phyloP scores from a whole-genome alignment of 2,113 vertebrate species.

The Corythaeola cristata region DNA sequence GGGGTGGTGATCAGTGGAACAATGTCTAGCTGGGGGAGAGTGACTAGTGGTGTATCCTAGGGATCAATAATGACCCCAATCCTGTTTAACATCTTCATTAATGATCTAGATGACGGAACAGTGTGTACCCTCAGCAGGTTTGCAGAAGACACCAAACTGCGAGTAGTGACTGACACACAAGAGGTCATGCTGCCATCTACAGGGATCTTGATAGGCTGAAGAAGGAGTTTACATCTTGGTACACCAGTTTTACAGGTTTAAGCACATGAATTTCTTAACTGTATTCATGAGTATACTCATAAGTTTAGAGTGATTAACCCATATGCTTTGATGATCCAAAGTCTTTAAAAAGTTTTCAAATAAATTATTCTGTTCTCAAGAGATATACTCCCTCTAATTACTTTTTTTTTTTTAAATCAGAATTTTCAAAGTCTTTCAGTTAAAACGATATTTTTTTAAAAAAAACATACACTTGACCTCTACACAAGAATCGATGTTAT shows the following conservation, averaged over 20 bases:
- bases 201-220: too few relatives aligned
- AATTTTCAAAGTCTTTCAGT: not conserved
- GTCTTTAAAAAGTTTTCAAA: not conserved
- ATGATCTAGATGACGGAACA: too few relatives aligned
- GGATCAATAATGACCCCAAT: too few relatives aligned
- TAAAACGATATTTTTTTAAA: not conserved
- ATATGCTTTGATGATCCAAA: not conserved
- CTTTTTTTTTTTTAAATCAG: not conserved
- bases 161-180: too few relatives aligned
- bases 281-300: not conserved
- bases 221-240: not conserved
- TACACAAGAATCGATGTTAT: not conserved
- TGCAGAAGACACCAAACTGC: too few relatives aligned
- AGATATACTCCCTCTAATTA: not conserved
- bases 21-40: too few relatives aligned
- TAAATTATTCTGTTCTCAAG: not conserved
- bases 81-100: too few relatives aligned
- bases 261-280: not conserved
- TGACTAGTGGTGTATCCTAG: too few relatives aligned
- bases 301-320: not conserved
- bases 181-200: too few relatives aligned
- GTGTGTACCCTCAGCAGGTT: too few relatives aligned
- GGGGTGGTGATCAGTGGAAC: too few relatives aligned
- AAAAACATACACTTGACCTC: not conserved
- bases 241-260: not conserved